phyloP scores from a whole-genome alignment of 92 coral and sea anemone species.

The Plumapathes pennacea region DNA sequence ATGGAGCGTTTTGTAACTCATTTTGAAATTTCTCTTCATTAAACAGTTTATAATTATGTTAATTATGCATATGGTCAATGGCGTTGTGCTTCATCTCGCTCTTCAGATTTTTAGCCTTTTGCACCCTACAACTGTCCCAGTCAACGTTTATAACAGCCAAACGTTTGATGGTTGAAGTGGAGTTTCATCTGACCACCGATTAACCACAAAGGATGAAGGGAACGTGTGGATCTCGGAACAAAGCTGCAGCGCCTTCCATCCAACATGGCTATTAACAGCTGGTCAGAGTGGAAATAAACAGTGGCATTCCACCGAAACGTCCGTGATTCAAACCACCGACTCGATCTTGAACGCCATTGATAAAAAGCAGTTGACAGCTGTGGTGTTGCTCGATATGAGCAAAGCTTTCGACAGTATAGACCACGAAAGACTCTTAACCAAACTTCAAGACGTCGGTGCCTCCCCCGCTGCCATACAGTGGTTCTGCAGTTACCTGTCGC shows the following conservation, averaged over 20 bases:
- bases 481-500: conserved; percentile 30
- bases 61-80: too few species aligned
- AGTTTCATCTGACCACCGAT: conserved; percentile 4
- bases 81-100: conserved; percentile 17
- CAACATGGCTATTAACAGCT: too few species aligned
- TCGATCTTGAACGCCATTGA: too few species aligned
- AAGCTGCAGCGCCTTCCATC: conserved; percentile 8
- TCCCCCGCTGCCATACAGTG: conserved; percentile 39
- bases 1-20: too few species aligned
- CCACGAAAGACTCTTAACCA: conserved; percentile 35
- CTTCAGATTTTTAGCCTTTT: conserved; percentile 10
- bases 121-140: conserved; percentile 8
- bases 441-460: conserved; percentile 50
- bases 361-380: too few species aligned
- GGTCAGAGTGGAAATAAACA: too few species aligned
- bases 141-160: conserved; percentile 10
- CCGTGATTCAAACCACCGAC: too few species aligned
- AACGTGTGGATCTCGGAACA: conserved; percentile 2
- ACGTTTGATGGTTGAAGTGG: too few species aligned
- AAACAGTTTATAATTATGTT: too few species aligned
- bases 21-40: too few species aligned
- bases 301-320: too few species aligned
- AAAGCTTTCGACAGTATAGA: conserved; percentile 54
- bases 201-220: conserved; percentile 3
- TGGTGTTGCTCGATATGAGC: conserved; percentile 40